Base-by-base conservation (phyloP, 2,797 vertebrate species). In the Glossophaga mutica region DNA sequence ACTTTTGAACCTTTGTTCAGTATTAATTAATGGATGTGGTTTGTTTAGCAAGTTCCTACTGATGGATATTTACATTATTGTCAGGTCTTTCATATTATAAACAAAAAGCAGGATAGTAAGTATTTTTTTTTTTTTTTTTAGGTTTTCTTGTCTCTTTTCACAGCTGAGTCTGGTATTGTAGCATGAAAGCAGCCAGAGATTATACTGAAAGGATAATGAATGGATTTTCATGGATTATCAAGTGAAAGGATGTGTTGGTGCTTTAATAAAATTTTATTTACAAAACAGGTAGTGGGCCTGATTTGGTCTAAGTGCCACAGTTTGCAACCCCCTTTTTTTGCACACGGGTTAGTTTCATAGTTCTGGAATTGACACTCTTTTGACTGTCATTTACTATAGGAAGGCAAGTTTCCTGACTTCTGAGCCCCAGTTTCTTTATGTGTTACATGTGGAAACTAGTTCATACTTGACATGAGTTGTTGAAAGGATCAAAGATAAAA, bases 211-310 rank as follows among this genome's bases (percentile, higher is more conserved):
- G n/a, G n/a, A n/a, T n/a, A n/a, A n/a, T n/a, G n/a, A n/a, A n/a
- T n/a, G n/a, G n/a, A n/a, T n/a, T n/a, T n/a, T n/a, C n/a, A n/a
- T n/a, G n/a, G n/a, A n/a, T n/a, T n/a, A n/a, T n/a, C 59, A 77
- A 50, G 22, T 78, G 32, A 87, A 50, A 55, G 59, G 26, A 32
- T 62, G 21, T 71, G 50, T 9, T 39, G 71, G 1, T 50, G 19
- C 71, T 91, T 34, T 39, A 92, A 0, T 90, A 73, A 92, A 71
- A 67, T 29, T 76, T 94, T 57, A 73, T 95, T 91, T 76, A 59
- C 7, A 67, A 29, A 87, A 37, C 37, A 65, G 50, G 0, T 55
- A 5, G 10, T 34, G n/a, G 32, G 62, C 46, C 32, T 2, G 3
- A 22, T 77, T 44, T 73, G 34, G 5, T 10, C n/a, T 12, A 3